phyloP scores from a whole-genome alignment of 2,113 vertebrate species.

The Paedocypris sp. region DNA sequence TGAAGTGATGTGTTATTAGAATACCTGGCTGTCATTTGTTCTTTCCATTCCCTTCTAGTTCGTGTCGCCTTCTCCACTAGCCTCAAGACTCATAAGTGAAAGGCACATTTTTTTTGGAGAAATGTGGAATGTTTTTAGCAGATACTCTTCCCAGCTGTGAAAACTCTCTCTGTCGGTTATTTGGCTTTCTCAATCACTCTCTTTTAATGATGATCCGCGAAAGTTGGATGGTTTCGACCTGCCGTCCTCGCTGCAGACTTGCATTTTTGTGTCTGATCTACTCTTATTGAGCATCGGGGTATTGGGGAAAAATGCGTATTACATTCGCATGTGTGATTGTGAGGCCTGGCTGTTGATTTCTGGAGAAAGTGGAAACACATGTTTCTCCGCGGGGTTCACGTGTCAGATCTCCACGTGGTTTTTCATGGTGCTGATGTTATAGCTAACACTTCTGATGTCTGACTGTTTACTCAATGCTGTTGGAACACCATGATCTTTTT shows the following conservation, averaged over 20 bases:
- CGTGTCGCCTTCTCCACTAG: slow-evolving; percentile 19
- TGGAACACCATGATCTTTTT: no score
- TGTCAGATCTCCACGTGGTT: slow-evolving; percentile 4
- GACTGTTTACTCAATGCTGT: no score
- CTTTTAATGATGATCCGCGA: slow-evolving; percentile 44
- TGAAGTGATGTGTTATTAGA: not conserved
- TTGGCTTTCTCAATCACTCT: slow-evolving; percentile 28
- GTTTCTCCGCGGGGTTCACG: slow-evolving; percentile 8
- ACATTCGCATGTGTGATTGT: slow-evolving; percentile 4
- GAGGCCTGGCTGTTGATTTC: slow-evolving; percentile 1
- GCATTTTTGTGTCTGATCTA: no score
- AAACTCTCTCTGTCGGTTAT: slow-evolving; percentile 35
- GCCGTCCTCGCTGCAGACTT: slow-evolving; percentile 36
- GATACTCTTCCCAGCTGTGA: slow-evolving; percentile 52
- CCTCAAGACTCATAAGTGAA: slow-evolving; percentile 15
- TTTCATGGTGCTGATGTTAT: not conserved
- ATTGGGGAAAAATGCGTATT: not conserved
- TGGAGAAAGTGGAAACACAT: slow-evolving; percentile 43
- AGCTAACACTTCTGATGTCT: not conserved
- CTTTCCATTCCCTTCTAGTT: not conserved
- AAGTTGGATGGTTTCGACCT: slow-evolving; percentile 31
- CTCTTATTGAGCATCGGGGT: not conserved
- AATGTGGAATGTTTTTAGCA: slow-evolving; percentile 32
- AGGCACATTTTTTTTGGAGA: slow-evolving; percentile 25
- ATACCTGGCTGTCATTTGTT: not conserved